Percentiles rank a stretch among this genome's conserved stretches.
phyloP scores from a whole-genome alignment of 2,888 invertebrate genomes.

The Parascotia fuliginaria region DNA sequence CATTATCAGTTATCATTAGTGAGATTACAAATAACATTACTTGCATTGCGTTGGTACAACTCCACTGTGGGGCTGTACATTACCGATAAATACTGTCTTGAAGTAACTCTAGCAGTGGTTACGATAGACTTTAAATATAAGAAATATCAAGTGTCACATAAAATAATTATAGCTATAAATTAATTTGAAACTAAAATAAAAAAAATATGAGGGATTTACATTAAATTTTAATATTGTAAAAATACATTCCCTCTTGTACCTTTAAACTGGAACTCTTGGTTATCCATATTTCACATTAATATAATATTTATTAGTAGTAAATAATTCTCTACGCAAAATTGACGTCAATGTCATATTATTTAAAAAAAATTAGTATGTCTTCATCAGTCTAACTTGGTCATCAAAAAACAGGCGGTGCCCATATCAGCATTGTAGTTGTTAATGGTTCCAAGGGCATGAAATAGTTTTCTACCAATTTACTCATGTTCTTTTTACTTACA shows the following conservation, averaged over 20 bases:
- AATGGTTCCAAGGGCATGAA: conserved; percentile 63
- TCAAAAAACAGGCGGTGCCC: conserved; percentile 69
- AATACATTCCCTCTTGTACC: conserved; percentile 50
- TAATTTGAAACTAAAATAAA: conserved; percentile 24
- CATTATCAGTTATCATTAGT: conserved; percentile 71
- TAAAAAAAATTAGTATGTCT: conserved; percentile 50
- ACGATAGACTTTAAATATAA: conserved; percentile 4
- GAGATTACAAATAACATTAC: conserved; percentile 65
- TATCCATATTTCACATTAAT: conserved; percentile 34
- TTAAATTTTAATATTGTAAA: conserved; percentile 33
- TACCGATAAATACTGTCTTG: conserved; percentile 7
- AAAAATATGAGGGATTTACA: conserved; percentile 22
- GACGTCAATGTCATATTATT: conserved; percentile 56
- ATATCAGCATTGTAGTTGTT: conserved; percentile 54
- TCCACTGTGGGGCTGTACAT: conserved; percentile 9
- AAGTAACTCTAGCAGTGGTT: conserved; percentile 14
- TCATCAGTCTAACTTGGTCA: conserved; percentile 74
- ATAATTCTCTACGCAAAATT: conserved; percentile 61
- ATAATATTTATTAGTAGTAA: conserved; percentile 47
- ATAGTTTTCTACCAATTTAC: conserved; percentile 55
- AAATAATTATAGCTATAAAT: conserved; percentile 25
- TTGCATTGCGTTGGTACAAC: conserved; percentile 22
- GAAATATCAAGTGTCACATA: conserved; percentile 23
- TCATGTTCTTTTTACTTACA: conserved; percentile 63
- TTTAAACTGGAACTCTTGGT: conserved; percentile 46